phyloP scores from a whole-genome alignment of 2,797 vertebrate genomes.

The Periparus ater region DNA sequence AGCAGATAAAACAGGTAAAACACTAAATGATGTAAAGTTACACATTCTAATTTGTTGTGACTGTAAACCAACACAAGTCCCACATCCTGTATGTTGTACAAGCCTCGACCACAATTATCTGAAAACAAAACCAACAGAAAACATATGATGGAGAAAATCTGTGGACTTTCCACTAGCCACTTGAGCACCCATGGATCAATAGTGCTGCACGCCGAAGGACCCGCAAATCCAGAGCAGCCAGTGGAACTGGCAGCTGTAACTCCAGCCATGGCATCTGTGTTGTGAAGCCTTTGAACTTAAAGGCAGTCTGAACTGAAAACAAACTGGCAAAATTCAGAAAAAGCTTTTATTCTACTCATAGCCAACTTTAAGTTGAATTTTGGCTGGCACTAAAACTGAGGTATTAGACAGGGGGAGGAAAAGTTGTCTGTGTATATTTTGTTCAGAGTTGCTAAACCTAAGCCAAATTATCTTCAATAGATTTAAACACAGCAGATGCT shows the following conservation, averaged over 20 bases:
- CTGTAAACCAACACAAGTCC: background rate
- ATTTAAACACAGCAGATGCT: slow-evolving; percentile 48
- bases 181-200: background rate
- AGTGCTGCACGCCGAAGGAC: background rate
- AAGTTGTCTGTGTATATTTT: slow-evolving; percentile 36
- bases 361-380: slow-evolving; percentile 22
- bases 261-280: background rate
- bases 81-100: background rate
- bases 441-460: slow-evolving; percentile 1
- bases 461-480: slow-evolving; percentile 46
- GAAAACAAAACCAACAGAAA: background rate
- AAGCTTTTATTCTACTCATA: slow-evolving; percentile 3
- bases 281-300: background rate
- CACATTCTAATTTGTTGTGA: background rate
- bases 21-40: background rate
- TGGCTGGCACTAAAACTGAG: slow-evolving; percentile 11
- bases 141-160: background rate
- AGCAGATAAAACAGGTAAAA: background rate
- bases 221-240: background rate
- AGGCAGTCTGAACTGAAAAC: background rate
- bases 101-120: background rate
- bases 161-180: background rate
- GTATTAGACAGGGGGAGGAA: slow-evolving; percentile 43
- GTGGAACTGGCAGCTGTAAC: background rate
- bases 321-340: slow-evolving; percentile 7